Percentiles rank a stretch among this genome's conserved stretches.
Evolutionary conservation across 2,888 invertebrate species (phyloP).

Genomic region (Spicauda simplicius): DNA sequence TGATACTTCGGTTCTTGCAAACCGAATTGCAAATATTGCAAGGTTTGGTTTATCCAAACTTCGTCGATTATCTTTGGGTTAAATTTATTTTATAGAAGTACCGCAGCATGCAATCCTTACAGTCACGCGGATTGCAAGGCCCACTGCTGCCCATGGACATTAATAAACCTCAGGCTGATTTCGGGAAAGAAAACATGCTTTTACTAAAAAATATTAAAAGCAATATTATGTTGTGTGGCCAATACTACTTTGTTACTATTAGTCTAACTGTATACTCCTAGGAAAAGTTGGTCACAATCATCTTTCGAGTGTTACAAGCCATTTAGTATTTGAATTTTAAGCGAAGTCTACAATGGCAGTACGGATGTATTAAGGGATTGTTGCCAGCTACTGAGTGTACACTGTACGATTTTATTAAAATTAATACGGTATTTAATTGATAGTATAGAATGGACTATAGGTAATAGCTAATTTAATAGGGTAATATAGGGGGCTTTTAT

Average conservation of each 20-base stretch:
- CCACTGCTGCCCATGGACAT: no score
- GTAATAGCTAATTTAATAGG: conserved; percentile 78
- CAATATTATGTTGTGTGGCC: no score
- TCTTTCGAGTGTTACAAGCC: conserved; percentile 17
- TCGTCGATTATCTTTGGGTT: no score
- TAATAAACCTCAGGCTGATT: no score
- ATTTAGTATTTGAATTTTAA: conserved; percentile 21
- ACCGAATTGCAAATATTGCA: no score
- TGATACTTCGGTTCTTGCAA: no score
- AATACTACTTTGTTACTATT: conserved; percentile 27
- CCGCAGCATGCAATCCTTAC: no score
- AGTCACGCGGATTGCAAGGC: no score
- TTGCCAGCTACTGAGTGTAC: conserved; percentile 30
- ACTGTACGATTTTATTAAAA: conserved; percentile 42
- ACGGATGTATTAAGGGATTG: conserved; percentile 23
- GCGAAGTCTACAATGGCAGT: conserved; percentile 21
- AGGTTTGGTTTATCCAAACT: no score
- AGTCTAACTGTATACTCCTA: conserved; percentile 18
- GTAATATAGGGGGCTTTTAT: conserved; percentile 74
- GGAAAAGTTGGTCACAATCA: conserved; percentile 14
- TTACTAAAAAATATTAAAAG: no score
- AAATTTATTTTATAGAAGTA: no score
- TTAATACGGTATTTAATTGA: conserved; percentile 68
- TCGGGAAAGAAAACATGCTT: no score
- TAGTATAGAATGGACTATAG: conserved; percentile 75